Base-by-base conservation (phyloP, 1,140 invertebrate species). In the Drosophila parvula region DNA sequence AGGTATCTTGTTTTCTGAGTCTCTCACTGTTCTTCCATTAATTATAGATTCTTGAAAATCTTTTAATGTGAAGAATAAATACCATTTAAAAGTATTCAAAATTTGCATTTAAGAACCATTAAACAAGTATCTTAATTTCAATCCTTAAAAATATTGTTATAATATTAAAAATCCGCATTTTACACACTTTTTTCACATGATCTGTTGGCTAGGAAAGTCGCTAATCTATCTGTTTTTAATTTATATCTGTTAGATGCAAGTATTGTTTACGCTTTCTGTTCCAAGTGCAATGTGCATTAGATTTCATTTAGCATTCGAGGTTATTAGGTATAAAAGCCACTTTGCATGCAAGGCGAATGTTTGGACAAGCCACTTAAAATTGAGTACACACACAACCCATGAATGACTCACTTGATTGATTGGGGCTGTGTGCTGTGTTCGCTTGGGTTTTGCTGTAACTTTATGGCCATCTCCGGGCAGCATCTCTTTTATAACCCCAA, bases 291-390 rank as follows among this genome's bases (percentile, higher is more conserved):
- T 61, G 18, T 30, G 56, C 58, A 61, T 64, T 64, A 61, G 30
- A 43, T 64, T 64, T 32, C 56, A 34, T 34, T 64, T 63, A 10
- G 28, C 51, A 55, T 55, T 55, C 51, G 51, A 55, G 51, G 51
- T 27, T 55, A 34, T 7, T 22, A 18, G 7, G 3, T 22, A 38
- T 55, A 55, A 55, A 55, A 38, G 51, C 28, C 38, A 32, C 38
- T 61, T 64, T 60, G 61, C 61, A 63, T 63, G 61, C 56, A 27
- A 60, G 12, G 38, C 38, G 38, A 16, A 22, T 63, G 57, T 41
- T 63, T 30, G 14, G 57, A 43, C 28, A 32, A 60, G 55, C 40
- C 40, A 64, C 56, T 64, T 61, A 57, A 34, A 64, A 61, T 27
- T 16, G 38, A 43, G 38, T 64, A 61, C 59, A 60, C 18, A 22